Base-by-base conservation (phyloP, 2,113 vertebrate genomes). In the Hippocampus guttulatus region DNA sequence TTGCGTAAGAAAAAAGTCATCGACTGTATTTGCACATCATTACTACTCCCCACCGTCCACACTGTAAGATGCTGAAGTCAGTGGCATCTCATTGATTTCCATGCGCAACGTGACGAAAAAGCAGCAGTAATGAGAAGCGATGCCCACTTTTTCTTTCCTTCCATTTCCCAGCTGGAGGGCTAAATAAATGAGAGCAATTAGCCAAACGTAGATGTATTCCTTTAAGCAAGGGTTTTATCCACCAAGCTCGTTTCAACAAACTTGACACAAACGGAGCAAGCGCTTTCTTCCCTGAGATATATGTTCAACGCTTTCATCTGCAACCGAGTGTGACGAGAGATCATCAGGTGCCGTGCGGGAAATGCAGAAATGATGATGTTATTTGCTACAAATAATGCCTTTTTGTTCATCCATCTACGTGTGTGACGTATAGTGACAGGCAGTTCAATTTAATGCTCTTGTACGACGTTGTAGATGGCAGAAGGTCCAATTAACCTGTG, bases 121-220 rank as follows among this genome's bases (percentile, higher is more conserved):
- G 66, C 64, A 70, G 72, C 52, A 16, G 47, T 25, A 67, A 69
- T 60, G 63, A 57, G 73, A 80, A 51, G 79, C 45, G 63, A 25
- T 21, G 38, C 55, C 75, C 68, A 5, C 15, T 70, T 20, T 54
- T 62, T 69, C 10, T 23, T 52, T 52, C 15, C 8, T 18, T 3
- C 21, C 52, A n/a, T 23, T n/a, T 23, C 27, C 54, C 21, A 25
- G 47, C 47, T 62, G 12, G 23, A 72, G 33, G 54, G 55, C 57
- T 69, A 58, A 70, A 83, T 68, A 69, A 75, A 75, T 76, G 5
- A 77, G 23, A 40, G 64, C 52, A 85, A 80, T 83, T 73, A 85
- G 67, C 12, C 20, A 60, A 71, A 66, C 33, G 45, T 71, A 81
- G 58, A 70, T 75, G 58, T 68, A 64, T 68, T 54, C 58, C 30